Percentiles rank a stretch among this genome's conserved stretches.
These are phyloP conservation scores for Phenganax subtilis DNA, from an alignment of 92 coral and sea anemone genomes.

Conservation along the genomic window DNA sequence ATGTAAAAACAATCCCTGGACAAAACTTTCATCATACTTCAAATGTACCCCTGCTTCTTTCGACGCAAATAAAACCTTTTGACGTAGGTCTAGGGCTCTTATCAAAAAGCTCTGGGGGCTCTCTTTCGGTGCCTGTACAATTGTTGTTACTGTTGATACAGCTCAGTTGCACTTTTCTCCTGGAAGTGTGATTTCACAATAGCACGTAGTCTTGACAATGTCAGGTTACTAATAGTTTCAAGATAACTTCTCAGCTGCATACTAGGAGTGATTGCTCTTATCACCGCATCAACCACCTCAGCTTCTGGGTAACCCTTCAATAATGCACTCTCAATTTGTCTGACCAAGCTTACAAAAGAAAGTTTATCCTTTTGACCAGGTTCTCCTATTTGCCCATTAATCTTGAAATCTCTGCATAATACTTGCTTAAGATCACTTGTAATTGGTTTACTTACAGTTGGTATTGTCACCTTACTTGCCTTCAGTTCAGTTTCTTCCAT, in stretches of 20 bases:
- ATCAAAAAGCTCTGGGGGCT: slow-evolving; percentile 39
- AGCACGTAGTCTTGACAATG: slow-evolving; percentile 45
- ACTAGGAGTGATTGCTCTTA: slow-evolving; percentile 41
- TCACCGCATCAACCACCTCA: slow-evolving; percentile 9
- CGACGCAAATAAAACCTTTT: slow-evolving; percentile 40
- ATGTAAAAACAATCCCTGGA: slow-evolving; percentile 33
- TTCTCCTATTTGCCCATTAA: slow-evolving; percentile 32
- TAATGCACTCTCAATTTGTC: slow-evolving; percentile 52
- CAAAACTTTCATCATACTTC: slow-evolving; percentile 33
- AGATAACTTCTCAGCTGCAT: slow-evolving; percentile 47
- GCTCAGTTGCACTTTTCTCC: slow-evolving; percentile 55
- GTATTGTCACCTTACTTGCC: not conserved
- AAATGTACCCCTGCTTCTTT: slow-evolving; percentile 23
- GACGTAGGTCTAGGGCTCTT: slow-evolving; percentile 33
- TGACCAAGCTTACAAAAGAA: slow-evolving; percentile 53
- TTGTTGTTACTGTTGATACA: slow-evolving; percentile 45
- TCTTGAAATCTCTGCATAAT: slow-evolving; percentile 48
- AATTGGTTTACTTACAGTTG: slow-evolving; percentile 27
- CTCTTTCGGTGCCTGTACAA: slow-evolving; percentile 25
- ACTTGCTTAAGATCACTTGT: slow-evolving; percentile 45
- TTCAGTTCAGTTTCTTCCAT: slow-evolving; percentile 29
- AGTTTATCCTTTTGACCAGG: slow-evolving; percentile 53
- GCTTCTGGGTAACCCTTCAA: slow-evolving; percentile 37
- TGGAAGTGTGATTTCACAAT: slow-evolving; percentile 47
- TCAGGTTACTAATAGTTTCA: slow-evolving; percentile 40